Base-by-base conservation (phyloP, 2,113 vertebrate genomes). In the Aptenodytes patagonicus region DNA sequence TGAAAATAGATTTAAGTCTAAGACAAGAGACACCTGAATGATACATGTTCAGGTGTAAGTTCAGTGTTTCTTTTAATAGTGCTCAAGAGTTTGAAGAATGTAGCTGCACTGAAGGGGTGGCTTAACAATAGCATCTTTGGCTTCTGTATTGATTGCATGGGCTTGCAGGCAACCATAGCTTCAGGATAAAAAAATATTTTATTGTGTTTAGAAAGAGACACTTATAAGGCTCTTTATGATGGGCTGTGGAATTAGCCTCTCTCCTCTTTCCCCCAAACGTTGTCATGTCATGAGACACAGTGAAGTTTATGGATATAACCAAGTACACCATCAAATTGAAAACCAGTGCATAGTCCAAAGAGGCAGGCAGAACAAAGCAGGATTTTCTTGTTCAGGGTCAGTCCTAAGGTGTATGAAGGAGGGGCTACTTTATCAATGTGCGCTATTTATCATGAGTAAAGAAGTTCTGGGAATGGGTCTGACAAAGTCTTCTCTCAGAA, bases 191-290 rank as follows among this genome's bases (percentile, higher is more conserved):
- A 78, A 12, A 21, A 72, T 28, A 34, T 64, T 82, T 81, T 68
- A 5, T 38, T 68, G 17, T 42, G 26, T 47, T 75, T 64, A 44
- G 44, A 57, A 72, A 68, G 22, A 69, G 60, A 34, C 6, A 49
- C 17, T 86, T 78, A 8, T 6, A 40, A 75, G 25, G 36, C 13
- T 32, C 10, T 78, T 83, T 57, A 60, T 44, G n/a, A 16, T 40
- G 17, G 3, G 6, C 13, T 2, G 6, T 52, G 55, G 60, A 75
- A 87, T 73, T 49, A 75, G 8, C 5, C 14, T 54, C 24, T 31
- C 3, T 3, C 4, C 38, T 8, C 46, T 22, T 44, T 3, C 17
- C 19, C n/a, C 7, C 1, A 11, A 6, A 36, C 38, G 16, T 40
- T 83, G 46, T 40, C 17, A 19, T 29, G n/a, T 55, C 44, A 26